Conservation (phyloP, 2,888 invertebrate species). For the Tanytarsus gracilentus region DNA sequence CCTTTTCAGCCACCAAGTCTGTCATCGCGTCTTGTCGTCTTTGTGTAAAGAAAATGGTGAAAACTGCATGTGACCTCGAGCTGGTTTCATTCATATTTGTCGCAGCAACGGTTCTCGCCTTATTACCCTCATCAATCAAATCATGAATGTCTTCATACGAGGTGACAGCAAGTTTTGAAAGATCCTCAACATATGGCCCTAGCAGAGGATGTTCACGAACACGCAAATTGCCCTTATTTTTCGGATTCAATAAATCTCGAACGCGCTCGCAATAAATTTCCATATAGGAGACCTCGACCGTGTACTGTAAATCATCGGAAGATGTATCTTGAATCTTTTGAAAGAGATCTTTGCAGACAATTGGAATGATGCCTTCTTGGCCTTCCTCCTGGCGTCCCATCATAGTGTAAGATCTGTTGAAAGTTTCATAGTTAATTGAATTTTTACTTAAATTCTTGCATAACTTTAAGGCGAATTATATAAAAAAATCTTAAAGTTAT, state of each 20-base stretch:
- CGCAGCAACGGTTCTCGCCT: constrained; percentile 98
- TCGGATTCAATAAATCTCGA: constrained; percentile 93
- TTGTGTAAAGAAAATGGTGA: constrained; percentile 98
- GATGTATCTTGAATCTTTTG: constrained; percentile 71
- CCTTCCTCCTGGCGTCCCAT: constrained; percentile 93
- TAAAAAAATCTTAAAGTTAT: too few relatives aligned
- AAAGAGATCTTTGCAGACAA: constrained; percentile 89
- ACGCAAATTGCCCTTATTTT: constrained; percentile 90
- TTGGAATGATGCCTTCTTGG: constrained; percentile 96
- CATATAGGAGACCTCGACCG: constrained; percentile 94
- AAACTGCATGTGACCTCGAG: constrained; percentile 97
- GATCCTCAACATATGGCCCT: constrained; percentile 97
- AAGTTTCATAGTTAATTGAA: background rate
- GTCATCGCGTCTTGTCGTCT: constrained; percentile 79
- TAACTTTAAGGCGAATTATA: too few relatives aligned
- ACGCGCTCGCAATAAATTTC: constrained; percentile 99
- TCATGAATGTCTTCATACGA: constrained; percentile 95
- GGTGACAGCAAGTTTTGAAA: constrained; percentile 95
- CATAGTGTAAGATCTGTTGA: constrained; percentile 90
- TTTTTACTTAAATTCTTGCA: background rate
- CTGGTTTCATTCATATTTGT: constrained; percentile 99
- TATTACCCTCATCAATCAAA: constrained; percentile 98
- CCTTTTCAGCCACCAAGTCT: constrained; percentile 88
- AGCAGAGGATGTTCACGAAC: constrained; percentile 96
- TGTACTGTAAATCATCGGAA: constrained; percentile 71